Evolutionary conservation across 1,140 invertebrate species (phyloP).

Genomic region (Aphelenchoides besseyi): DNA sequence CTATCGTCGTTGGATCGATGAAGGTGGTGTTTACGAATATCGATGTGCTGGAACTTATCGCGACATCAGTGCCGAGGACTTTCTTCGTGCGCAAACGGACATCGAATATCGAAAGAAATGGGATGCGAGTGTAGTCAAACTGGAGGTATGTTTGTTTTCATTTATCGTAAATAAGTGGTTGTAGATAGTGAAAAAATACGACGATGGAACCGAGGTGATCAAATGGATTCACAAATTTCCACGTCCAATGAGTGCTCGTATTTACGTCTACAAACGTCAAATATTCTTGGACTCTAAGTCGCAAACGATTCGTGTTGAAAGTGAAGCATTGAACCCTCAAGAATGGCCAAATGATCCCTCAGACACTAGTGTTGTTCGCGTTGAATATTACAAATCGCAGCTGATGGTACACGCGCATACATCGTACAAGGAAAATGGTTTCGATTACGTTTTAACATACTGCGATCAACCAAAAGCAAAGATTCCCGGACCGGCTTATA

Average conservation of each 20-base stretch:
- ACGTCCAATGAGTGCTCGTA: conserved; percentile 49
- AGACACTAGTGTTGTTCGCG: conserved; percentile 43
- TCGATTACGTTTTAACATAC: conserved; percentile 67
- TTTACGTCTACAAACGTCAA: conserved; percentile 48
- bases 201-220: conserved; percentile 26
- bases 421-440: conserved; percentile 46
- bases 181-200: conserved; percentile 12
- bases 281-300: conserved; percentile 35
- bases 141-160: conserved; percentile 40
- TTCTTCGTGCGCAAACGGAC: conserved; percentile 46
- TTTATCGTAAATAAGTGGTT: conserved; percentile 7
- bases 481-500: conserved; percentile 60
- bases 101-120: conserved; percentile 48
- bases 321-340: conserved; percentile 30
- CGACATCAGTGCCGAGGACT: conserved; percentile 41
- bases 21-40: conserved; percentile 43
- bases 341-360: conserved; percentile 24
- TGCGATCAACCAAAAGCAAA: conserved; percentile 66
- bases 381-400: conserved; percentile 47
- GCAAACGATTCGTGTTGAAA: conserved; percentile 40
- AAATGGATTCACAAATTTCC: conserved; percentile 52
- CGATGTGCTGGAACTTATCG: conserved; percentile 38
- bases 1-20: not conserved
- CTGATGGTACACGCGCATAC: conserved; percentile 50
- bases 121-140: conserved; percentile 52